phyloP scores from a whole-genome alignment of 2,888 invertebrate genomes.

The Bembecia ichneumoniformis region DNA sequence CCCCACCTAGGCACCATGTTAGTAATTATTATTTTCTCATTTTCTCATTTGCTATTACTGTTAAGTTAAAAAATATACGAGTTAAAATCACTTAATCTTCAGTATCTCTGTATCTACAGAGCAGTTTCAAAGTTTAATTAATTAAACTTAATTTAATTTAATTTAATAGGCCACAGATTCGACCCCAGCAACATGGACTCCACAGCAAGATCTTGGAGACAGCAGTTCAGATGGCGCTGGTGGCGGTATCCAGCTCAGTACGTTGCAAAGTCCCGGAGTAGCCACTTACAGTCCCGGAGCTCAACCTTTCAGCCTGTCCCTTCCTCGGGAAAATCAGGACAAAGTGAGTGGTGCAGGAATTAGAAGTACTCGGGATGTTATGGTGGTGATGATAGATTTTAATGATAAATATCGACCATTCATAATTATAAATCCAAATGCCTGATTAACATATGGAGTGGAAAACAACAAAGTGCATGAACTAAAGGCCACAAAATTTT shows the following conservation, averaged over 20 bases:
- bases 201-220: slow-evolving; percentile 88
- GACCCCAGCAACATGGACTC: slow-evolving; percentile 78
- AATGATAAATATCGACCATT: neutral
- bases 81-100: too few relatives aligned
- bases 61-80: too few relatives aligned
- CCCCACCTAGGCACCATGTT: slow-evolving; percentile 51
- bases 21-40: slow-evolving; percentile 16
- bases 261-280: slow-evolving; percentile 20
- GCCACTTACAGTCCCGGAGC: slow-evolving; percentile 60
- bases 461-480: neutral
- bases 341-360: slow-evolving; percentile 33
- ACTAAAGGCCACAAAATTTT: too few relatives aligned
- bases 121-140: too few relatives aligned
- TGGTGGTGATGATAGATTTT: slow-evolving; percentile 14
- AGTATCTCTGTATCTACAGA: too few relatives aligned
- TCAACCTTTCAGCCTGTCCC: slow-evolving; percentile 82
- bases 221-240: slow-evolving; percentile 65
- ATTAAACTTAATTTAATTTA: too few relatives aligned
- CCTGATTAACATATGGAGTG: neutral
- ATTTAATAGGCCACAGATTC: neutral
- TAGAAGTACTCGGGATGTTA: slow-evolving; percentile 39
- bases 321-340: slow-evolving; percentile 76
- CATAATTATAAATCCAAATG: neutral
- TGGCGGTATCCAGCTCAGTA: slow-evolving; percentile 20
- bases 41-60: too few relatives aligned